Percentiles rank a stretch among this genome's conserved stretches.
phyloP scores from a whole-genome alignment of 2,888 invertebrate species.

The Malthinus flaveolus region DNA sequence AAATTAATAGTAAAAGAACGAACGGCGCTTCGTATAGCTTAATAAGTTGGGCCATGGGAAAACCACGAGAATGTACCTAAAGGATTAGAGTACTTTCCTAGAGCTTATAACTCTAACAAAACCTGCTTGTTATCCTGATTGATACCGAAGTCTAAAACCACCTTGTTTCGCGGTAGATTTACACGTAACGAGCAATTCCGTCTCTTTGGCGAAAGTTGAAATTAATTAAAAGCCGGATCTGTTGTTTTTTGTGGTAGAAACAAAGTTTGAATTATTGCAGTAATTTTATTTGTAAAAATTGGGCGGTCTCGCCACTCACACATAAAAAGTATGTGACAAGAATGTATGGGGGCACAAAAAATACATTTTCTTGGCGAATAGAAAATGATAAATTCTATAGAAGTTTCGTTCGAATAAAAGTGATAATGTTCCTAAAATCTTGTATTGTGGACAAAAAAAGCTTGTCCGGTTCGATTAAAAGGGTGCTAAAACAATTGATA shows the following conservation, averaged over 20 bases:
- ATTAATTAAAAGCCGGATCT: conserved; percentile 1
- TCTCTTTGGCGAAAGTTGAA: conserved; percentile 8
- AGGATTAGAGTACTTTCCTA: conserved; percentile 21
- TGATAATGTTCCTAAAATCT: conserved; percentile 40
- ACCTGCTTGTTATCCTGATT: conserved; percentile 26
- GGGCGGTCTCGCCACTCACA: conserved; percentile 8
- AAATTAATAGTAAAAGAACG: conserved; percentile 15
- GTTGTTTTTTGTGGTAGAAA: neutral
- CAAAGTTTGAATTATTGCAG: conserved; percentile 9
- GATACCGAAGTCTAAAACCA: conserved; percentile 24
- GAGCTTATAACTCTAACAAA: conserved; percentile 19
- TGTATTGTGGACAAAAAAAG: conserved; percentile 35
- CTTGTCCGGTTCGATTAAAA: conserved; percentile 33
- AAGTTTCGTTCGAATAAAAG: conserved; percentile 41
- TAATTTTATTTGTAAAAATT: conserved; percentile 13
- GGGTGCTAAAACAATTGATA: conserved; percentile 33
- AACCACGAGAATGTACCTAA: conserved; percentile 24
- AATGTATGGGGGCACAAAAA: conserved; percentile 10
- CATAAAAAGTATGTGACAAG: conserved; percentile 13
- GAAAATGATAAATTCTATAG: conserved; percentile 34
- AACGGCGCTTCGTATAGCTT: conserved; percentile 6
- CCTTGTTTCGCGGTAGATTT: conserved; percentile 21
- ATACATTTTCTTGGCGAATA: conserved; percentile 20
- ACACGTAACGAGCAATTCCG: conserved; percentile 21
- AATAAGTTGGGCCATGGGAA: conserved; percentile 12